These are phyloP conservation scores for Amphimedon queenslandica DNA, from an alignment of 37 sponge, comb jelly and placozoan species.

Conservation along the genomic window DNA sequence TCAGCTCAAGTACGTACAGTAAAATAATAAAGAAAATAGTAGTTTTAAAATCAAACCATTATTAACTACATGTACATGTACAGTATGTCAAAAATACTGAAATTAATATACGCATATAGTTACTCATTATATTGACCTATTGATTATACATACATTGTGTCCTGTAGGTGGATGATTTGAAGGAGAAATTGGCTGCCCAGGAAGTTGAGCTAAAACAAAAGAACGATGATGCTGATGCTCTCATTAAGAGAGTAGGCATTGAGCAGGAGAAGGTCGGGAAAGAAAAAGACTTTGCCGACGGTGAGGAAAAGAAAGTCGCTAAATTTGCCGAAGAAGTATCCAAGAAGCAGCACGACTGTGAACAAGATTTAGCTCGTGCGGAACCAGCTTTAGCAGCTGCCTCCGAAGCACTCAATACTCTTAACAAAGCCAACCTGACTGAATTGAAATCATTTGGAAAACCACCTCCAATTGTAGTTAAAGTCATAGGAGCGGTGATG, in stretches of 20 bases:
- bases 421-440: conserved; percentile 95
- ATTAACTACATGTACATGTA: conserved; percentile 1
- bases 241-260: conserved; percentile 91
- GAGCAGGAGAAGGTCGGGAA: conserved; percentile 95
- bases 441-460: conserved; percentile 97
- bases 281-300: conserved; percentile 97
- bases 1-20: conserved; percentile 52
- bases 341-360: conserved; percentile 90
- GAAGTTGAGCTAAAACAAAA: conserved; percentile 98
- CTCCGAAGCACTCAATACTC: conserved; percentile 85
- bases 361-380: conserved; percentile 88
- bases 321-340: conserved; percentile 86
- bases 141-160: background rate
- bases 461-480: conserved; percentile 94
- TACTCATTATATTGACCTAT: background rate
- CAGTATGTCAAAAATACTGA: background rate
- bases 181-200: conserved; percentile 94
- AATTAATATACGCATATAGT: background rate
- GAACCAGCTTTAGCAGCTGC: conserved; percentile 97
- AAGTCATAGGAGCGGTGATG: conserved; percentile 93
- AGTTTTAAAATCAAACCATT: background rate
- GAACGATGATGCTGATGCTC: conserved; percentile 97
- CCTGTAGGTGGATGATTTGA: conserved; percentile 87
- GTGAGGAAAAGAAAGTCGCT: conserved; percentile 96
- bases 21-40: background rate